These are phyloP conservation scores for Pseudobourletiella spinata DNA, from an alignment of 1,140 invertebrate species.

Conservation along the genomic window DNA sequence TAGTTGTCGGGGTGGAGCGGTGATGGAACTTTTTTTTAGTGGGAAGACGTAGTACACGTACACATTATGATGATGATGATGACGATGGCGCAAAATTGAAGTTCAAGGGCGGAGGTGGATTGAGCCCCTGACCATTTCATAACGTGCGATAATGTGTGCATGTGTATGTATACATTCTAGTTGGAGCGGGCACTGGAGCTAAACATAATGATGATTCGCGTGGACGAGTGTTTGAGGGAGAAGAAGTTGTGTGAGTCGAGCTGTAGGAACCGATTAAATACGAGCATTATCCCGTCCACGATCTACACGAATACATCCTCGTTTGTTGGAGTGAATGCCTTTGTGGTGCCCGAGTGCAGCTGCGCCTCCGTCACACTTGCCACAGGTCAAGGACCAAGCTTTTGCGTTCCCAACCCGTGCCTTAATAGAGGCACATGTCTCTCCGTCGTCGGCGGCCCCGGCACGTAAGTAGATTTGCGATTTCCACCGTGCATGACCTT, in stretches of 20 bases:
- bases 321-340: constrained; percentile 76
- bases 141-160: no score
- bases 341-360: constrained; percentile 63
- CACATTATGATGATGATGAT: background rate
- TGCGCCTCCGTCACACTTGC: constrained; percentile 48
- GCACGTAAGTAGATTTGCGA: no score
- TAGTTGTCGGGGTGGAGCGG: no score
- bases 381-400: constrained; percentile 28
- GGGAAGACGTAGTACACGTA: no score
- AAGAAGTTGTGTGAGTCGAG: constrained; percentile 58
- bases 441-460: constrained; percentile 20
- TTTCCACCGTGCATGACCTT: no score
- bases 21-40: no score
- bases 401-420: constrained; percentile 38
- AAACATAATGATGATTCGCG: constrained; percentile 70
- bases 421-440: constrained; percentile 44
- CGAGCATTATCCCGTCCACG: constrained; percentile 58
- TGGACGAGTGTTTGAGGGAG: constrained; percentile 76
- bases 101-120: constrained; percentile 1
- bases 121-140: no score
- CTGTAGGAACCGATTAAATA: constrained; percentile 61
- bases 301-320: constrained; percentile 83
- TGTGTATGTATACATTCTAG: constrained; percentile 39
- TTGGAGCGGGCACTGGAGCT: constrained; percentile 60
- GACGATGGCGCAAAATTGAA: background rate